These are phyloP conservation scores for Napeogenes sylphis DNA, from an alignment of 2,888 invertebrate species.

Conservation along the genomic window DNA sequence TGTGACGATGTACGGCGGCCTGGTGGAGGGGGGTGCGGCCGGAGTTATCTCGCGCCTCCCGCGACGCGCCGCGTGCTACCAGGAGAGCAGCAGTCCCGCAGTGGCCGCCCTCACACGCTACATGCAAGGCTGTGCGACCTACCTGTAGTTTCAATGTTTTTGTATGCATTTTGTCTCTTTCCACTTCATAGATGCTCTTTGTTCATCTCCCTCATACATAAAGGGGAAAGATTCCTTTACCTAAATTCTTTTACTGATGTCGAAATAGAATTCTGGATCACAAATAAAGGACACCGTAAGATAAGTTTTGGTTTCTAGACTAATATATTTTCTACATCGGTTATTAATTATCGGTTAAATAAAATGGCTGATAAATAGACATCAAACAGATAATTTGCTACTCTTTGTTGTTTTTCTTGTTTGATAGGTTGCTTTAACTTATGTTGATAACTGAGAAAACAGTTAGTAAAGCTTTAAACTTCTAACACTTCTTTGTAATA, in stretches of 20 bases:
- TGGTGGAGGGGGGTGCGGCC: constrained; percentile 87
- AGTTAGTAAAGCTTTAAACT: too few species aligned
- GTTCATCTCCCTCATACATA: background rate
- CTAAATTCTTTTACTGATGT: too few species aligned
- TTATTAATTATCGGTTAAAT: too few species aligned
- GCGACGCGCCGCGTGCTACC: constrained; percentile 79
- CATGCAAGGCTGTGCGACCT: constrained; percentile 82
- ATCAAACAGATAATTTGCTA: too few species aligned
- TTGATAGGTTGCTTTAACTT: too few species aligned
- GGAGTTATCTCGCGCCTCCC: constrained; percentile 83
- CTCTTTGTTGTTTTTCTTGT: too few species aligned
- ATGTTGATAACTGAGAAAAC: too few species aligned
- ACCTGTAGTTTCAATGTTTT: constrained; percentile 40
- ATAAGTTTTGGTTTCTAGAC: too few species aligned
- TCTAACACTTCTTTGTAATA: too few species aligned
- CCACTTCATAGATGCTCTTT: background rate
- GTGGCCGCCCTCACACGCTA: constrained; percentile 83
- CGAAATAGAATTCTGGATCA: too few species aligned
- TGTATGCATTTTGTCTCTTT: constrained; percentile 8
- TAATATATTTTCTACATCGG: too few species aligned
- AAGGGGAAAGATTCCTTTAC: background rate
- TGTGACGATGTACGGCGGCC: constrained; percentile 85
- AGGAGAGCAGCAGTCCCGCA: constrained; percentile 78
- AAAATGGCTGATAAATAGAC: too few species aligned
- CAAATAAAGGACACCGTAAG: background rate